Base-by-base conservation (phyloP, 2,113 vertebrate genomes). In the Caracal caracal region DNA sequence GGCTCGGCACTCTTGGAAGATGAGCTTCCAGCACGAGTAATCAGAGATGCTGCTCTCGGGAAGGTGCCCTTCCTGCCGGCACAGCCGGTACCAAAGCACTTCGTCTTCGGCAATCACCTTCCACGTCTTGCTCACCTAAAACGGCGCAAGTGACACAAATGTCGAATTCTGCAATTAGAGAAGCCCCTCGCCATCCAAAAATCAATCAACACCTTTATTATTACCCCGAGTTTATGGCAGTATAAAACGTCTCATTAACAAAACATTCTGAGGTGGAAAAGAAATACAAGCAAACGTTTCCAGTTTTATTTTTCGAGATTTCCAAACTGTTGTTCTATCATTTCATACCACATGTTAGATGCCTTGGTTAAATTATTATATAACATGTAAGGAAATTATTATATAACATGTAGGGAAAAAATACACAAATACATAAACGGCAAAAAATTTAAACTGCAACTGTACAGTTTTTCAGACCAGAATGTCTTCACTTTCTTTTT, bases 101-200 rank as follows among this genome's bases (percentile, higher is more conserved):
- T 99, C 98, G 4, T 99, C 99, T 97, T 99, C 99, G 2, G 99
- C 99, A 51, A 99, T 99, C 70, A 98, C 97, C 90, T 99, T 99
- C 99, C 99, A 99, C 0, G 98, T 98, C 97, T 98, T 99, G 99
- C 99, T 99, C 98, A 99, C 99, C 99, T 99, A 98, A 66, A 98
- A 98, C 95, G 97, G 92, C 91, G 76, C n/a, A 79, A 91, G 96
- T 82, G 95, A 97, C 94, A 97, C 76, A 97, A 87, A 88, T 1
- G 73, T 92, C 63, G 43, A 12, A 35, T 20, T 70, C 93, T 95
- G 68, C 20, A 91, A 97, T 61, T 75, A 96, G 28, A 80, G 85
- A 97, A 75, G 93, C 2, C 17, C 6, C 95, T 70, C 92, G 28
- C 92, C 94, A 90, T 80, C 92, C 92, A 96, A 98, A 97, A 98